Evolutionary conservation across 2,888 invertebrate genomes (phyloP).

Genomic region (Mimas tiliae): DNA sequence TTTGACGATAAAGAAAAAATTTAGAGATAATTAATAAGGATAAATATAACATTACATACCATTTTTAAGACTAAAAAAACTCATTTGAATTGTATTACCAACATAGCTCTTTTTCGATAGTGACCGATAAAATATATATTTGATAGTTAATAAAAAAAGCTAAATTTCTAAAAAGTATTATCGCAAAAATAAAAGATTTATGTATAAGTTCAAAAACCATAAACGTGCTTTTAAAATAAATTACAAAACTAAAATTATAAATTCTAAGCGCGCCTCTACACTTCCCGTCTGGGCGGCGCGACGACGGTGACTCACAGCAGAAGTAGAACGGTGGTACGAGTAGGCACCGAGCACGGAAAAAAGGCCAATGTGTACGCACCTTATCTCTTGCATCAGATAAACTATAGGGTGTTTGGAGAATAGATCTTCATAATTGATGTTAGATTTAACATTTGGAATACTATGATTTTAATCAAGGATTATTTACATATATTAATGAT

Average conservation of each 20-base stretch:
- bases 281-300: slow-evolving; percentile 44
- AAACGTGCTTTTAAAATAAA: slow-evolving; percentile 28
- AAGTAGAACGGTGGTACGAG: slow-evolving; percentile 77
- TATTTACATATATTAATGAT: no score
- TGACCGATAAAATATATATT: no score
- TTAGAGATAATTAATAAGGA: no score
- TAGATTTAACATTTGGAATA: background rate
- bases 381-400: slow-evolving; percentile 82
- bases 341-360: slow-evolving; percentile 71
- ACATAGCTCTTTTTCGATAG: no score
- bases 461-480: background rate
- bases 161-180: no score
- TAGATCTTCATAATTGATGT: background rate
- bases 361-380: slow-evolving; percentile 69
- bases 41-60: no score
- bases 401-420: slow-evolving; percentile 59
- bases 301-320: slow-evolving; percentile 69
- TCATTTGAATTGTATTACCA: no score
- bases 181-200: background rate
- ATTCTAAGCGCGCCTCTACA: slow-evolving; percentile 50
- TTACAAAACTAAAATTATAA: slow-evolving; percentile 22
- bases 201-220: background rate
- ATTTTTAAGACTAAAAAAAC: no score
- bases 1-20: no score
- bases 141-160: no score